Evolutionary conservation across 2,797 vertebrate genomes (phyloP), one percentile per base, ranked within the genome.

Genomic region (Crypturellus tataupa): DNA sequence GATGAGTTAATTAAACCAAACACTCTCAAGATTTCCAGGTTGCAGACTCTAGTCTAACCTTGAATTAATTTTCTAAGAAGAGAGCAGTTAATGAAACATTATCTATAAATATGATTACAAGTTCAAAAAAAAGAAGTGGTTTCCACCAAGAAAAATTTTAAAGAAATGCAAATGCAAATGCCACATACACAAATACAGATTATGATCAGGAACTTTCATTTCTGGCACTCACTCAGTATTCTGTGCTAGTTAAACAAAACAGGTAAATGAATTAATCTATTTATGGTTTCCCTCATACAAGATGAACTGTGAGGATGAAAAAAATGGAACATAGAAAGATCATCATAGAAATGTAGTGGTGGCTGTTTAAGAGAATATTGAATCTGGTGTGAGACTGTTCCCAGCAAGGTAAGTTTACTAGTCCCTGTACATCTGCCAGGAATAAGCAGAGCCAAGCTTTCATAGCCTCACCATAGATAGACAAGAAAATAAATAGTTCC

Each of bases 1-100:
- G 29, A 87, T 39, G 44, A 60, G 40, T 91, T 94, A 86, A 90
- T 96, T 88, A 91, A 86, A 39, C 14, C 25, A 58, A 87, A 79
- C 31, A 78, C 15, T 69, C 39, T 69, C 63, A 80, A 44, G 9
- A 65, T 89, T 78, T 92, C 70, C 78, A 93, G 59, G 95, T 27
- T 70, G 27, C 86, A 62, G 5, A 55, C 49, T 83, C 75, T 65
- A 47, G 42, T 49, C 58, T 80, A 67, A 16, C 19, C 47, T 89
- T 53, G 60, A 85, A 85, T 51, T 80, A 80, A 73, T 92, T 90
- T 92, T 84, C 53, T 86, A 37, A 89, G 24, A n/a, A 83, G 10
- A 70, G 9, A 59, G 14, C 60, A 64, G 21, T 62, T 94, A 56
- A 89, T 71, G 37, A 62, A 20, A 56, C 33, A 46, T 88, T 75